Conservation (phyloP, 1,140 invertebrate species). For the Uloborus diversus region DNA sequence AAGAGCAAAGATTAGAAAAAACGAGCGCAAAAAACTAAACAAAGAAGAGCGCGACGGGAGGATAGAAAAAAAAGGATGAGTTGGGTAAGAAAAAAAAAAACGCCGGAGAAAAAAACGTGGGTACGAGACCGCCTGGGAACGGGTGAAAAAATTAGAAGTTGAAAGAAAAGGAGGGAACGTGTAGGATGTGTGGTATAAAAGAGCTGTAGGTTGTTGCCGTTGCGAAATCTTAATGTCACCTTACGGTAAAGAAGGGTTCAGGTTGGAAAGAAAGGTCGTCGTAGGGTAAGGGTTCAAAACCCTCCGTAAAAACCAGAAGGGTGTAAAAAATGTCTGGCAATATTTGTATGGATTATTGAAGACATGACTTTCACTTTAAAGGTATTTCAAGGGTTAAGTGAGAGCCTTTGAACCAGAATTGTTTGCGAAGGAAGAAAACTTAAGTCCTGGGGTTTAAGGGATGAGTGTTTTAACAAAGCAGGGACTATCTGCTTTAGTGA, state of each 20-base stretch:
- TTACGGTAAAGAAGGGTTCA: constrained; percentile 44
- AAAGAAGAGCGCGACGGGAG: constrained; percentile 19
- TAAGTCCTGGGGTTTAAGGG: too few relatives aligned
- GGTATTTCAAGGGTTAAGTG: too few relatives aligned
- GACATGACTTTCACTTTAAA: too few relatives aligned
- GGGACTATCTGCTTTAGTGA: too few relatives aligned
- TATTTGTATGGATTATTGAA: too few relatives aligned
- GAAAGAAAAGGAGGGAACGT: neutral
- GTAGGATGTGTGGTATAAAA: neutral
- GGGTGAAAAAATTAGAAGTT: constrained; percentile 15
- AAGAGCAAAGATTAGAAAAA: constrained; percentile 20
- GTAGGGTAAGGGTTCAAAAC: constrained; percentile 38
- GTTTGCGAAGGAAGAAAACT: too few relatives aligned
- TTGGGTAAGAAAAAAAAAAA: neutral
- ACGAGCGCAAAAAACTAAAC: constrained; percentile 15
- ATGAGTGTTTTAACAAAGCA: too few relatives aligned
- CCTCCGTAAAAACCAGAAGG: neutral
- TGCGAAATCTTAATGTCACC: constrained; percentile 47
- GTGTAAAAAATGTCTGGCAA: too few relatives aligned
- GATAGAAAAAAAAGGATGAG: constrained; percentile 28
- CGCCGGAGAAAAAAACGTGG: constrained; percentile 17
- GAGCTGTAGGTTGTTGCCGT: neutral
- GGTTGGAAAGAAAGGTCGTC: constrained; percentile 18
- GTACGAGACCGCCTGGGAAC: constrained; percentile 43
- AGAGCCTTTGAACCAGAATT: too few relatives aligned